These are phyloP conservation scores for Ramphastos sulfuratus DNA, from an alignment of 2,113 vertebrate genomes.

Conservation along the genomic window DNA sequence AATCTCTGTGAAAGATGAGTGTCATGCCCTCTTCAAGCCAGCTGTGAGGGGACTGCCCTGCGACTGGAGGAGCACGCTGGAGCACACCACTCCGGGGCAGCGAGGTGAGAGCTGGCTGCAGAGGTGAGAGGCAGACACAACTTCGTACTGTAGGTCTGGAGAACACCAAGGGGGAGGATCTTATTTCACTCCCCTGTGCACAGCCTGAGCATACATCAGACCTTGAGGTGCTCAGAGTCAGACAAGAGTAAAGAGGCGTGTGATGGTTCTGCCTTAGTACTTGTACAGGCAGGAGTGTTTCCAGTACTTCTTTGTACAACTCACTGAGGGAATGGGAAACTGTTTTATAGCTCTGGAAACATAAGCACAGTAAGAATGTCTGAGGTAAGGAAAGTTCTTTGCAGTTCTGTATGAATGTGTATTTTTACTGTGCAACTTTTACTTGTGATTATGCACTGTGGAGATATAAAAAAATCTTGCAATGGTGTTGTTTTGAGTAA, in stretches of 20 bases:
- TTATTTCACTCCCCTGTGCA: constrained; percentile 88
- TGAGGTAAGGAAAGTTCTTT: constrained; percentile 87
- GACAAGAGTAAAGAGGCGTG: constrained; percentile 79
- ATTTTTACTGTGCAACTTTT: constrained; percentile 64
- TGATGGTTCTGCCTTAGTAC: constrained; percentile 85
- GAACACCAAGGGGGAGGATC: constrained; percentile 84
- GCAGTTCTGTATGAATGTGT: constrained; percentile 52
- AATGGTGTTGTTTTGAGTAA: constrained; percentile 37
- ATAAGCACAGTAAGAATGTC: constrained; percentile 89
- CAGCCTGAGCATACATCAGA: constrained; percentile 83
- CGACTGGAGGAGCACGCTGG: constrained; percentile 76
- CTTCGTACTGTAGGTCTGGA: constrained; percentile 74
- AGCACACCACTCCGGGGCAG: constrained; percentile 69
- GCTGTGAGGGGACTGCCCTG: constrained; percentile 91
- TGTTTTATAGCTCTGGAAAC: constrained; percentile 80
- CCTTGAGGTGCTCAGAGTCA: constrained; percentile 87
- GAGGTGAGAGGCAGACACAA: constrained; percentile 83
- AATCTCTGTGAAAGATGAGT: constrained; percentile 94
- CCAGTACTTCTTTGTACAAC: constrained; percentile 83
- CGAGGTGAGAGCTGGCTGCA: constrained; percentile 80
- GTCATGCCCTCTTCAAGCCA: constrained; percentile 89
- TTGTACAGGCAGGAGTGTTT: constrained; percentile 86
- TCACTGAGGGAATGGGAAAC: constrained; percentile 87
- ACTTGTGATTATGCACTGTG: constrained; percentile 31
- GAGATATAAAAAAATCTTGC: constrained; percentile 34